Evolutionary conservation across 1,140 invertebrate genomes (phyloP).

Genomic region (Pristionchus pacificus): DNA sequence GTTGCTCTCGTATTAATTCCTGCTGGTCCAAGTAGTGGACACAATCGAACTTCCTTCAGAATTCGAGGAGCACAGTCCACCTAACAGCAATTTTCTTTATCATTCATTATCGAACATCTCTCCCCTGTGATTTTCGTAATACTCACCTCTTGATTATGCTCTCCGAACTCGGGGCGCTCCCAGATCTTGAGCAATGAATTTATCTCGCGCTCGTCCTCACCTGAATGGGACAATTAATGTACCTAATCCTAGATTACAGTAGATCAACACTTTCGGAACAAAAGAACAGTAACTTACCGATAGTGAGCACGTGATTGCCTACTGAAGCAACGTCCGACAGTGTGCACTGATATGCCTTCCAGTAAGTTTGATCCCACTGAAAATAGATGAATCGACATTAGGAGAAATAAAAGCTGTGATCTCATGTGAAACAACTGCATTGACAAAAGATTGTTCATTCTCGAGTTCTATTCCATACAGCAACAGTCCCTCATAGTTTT

Average conservation of each 20-base stretch:
- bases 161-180: not conserved
- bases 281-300: not conserved
- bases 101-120: not conserved
- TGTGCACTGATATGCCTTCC: not conserved
- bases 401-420: no score
- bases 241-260: not conserved
- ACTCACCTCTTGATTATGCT: not conserved
- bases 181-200: not conserved
- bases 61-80: not conserved
- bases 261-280: not conserved
- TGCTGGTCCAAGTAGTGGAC: not conserved
- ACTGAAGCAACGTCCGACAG: not conserved
- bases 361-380: not conserved
- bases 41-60: not conserved
- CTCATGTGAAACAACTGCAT: no score
- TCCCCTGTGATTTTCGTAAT: no score
- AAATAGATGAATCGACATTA: not conserved
- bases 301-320: not conserved
- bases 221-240: not conserved
- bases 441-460: no score
- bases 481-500: no score
- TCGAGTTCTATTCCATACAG: no score
- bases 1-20: not conserved
- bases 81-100: not conserved
- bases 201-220: not conserved